phyloP scores from a whole-genome alignment of 2,888 invertebrate genomes.

The Clepsis dumicolana region DNA sequence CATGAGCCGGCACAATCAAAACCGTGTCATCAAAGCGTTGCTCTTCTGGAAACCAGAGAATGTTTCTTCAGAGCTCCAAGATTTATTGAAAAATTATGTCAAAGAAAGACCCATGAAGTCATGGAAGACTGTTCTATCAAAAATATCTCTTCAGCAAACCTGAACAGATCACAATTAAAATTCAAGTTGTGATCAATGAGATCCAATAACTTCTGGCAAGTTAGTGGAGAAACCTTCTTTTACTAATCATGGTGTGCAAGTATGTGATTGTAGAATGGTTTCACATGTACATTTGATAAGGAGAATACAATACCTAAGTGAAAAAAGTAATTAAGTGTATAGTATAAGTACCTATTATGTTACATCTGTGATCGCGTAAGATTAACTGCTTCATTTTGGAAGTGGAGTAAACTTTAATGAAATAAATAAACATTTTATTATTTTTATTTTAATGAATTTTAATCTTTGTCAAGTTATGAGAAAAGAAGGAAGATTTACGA shows the following conservation, averaged over 20 bases:
- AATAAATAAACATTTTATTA: not conserved
- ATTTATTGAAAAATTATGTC: slow-evolving; percentile 62
- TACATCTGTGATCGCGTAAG: slow-evolving; percentile 52
- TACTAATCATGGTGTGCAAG: slow-evolving; percentile 1
- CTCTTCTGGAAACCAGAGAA: slow-evolving; percentile 63
- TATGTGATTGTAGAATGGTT: not conserved
- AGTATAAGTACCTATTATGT: slow-evolving; percentile 25
- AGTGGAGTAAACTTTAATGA: slow-evolving; percentile 46
- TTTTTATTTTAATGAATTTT: slow-evolving; percentile 1
- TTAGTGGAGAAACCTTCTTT: not conserved
- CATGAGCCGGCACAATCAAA: slow-evolving; percentile 66
- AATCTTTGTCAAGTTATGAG: not conserved
- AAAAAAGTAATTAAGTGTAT: slow-evolving; percentile 31
- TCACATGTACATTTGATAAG: not conserved
- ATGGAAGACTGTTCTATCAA: slow-evolving; percentile 65
- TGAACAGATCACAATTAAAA: not conserved
- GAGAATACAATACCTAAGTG: not conserved
- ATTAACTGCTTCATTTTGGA: slow-evolving; percentile 54
- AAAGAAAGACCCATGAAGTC: slow-evolving; percentile 60
- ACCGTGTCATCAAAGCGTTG: slow-evolving; percentile 61
- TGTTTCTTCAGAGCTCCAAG: slow-evolving; percentile 64
- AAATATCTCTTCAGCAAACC: slow-evolving; percentile 44
- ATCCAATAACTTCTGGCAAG: slow-evolving; percentile 3
- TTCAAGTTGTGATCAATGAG: not conserved
- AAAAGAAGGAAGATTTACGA: too few relatives aligned